Conservation (phyloP, 2,113 vertebrate genomes). For the Chaetura pelagica region DNA sequence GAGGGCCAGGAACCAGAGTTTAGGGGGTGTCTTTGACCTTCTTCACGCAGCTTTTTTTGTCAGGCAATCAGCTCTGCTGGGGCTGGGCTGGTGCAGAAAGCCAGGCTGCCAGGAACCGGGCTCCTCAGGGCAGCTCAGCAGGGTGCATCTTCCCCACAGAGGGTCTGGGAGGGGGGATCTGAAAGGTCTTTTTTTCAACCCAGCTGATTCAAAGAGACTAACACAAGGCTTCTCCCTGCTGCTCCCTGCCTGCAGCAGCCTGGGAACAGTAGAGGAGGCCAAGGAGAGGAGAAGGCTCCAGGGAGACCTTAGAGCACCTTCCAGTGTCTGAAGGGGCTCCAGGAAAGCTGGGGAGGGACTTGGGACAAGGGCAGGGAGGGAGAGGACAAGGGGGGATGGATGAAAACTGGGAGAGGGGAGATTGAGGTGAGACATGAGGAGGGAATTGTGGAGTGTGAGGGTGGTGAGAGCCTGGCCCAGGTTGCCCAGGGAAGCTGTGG, state of each 20-base stretch:
- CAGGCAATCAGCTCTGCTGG: neutral
- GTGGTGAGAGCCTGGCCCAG: too few species aligned
- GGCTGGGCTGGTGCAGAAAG: neutral
- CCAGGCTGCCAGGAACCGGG: neutral
- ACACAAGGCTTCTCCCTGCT: neutral
- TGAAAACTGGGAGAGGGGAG: too few species aligned
- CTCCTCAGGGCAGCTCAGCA: neutral
- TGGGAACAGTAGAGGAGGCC: neutral
- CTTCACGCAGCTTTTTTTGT: neutral
- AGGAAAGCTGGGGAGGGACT: too few species aligned
- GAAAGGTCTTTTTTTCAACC: too few species aligned
- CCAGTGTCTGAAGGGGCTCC: too few species aligned
- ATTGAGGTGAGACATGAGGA: too few species aligned
- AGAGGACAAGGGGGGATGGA: too few species aligned
- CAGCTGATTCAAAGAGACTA: neutral
- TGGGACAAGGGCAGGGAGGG: too few species aligned
- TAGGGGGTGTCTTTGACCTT: neutral
- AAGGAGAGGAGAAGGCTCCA: neutral
- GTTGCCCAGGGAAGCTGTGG: too few species aligned
- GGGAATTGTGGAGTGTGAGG: too few species aligned
- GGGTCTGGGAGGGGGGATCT: neutral
- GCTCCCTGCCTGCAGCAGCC: neutral
- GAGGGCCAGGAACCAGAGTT: neutral
- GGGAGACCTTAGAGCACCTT: too few species aligned
- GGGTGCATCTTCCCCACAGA: accelerated